Evolutionary conservation across 2,888 invertebrate species (phyloP).

Genomic region (Stramonita haemastoma): DNA sequence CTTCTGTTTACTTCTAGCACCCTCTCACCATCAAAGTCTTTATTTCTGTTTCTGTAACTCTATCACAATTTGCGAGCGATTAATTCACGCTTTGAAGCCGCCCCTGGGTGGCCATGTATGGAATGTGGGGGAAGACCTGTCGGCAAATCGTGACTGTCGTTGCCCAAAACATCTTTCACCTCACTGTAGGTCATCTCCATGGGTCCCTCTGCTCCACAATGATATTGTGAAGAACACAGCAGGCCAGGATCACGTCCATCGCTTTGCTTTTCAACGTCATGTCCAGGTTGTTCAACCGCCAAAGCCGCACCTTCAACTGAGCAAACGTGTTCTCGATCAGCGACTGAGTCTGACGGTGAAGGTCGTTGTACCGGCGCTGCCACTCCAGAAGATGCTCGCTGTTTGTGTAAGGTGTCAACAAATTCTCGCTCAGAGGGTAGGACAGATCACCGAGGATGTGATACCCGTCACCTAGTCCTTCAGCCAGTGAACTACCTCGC

Average conservation of each 20-base stretch:
- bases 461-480: background rate
- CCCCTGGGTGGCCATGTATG: background rate
- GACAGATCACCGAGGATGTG: background rate
- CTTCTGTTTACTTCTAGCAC: background rate
- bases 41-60: background rate
- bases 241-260: background rate
- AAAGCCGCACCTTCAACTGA: background rate
- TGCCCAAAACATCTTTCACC: background rate
- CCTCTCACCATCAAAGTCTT: background rate
- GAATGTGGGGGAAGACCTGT: background rate
- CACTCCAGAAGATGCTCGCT: background rate
- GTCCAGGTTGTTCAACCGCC: background rate
- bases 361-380: background rate
- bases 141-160: background rate
- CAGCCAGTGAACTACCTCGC: background rate
- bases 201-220: constrained; percentile 2
- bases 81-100: background rate
- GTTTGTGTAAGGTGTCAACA: constrained; percentile 9
- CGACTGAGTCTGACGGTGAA: background rate
- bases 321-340: background rate
- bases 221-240: constrained; percentile 19
- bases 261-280: constrained; percentile 6
- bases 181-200: constrained; percentile 2
- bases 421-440: background rate
- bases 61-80: background rate